Evolutionary conservation across 2,797 vertebrate species (phyloP).

Genomic region (Sternarchorhynchus goeldii): DNA sequence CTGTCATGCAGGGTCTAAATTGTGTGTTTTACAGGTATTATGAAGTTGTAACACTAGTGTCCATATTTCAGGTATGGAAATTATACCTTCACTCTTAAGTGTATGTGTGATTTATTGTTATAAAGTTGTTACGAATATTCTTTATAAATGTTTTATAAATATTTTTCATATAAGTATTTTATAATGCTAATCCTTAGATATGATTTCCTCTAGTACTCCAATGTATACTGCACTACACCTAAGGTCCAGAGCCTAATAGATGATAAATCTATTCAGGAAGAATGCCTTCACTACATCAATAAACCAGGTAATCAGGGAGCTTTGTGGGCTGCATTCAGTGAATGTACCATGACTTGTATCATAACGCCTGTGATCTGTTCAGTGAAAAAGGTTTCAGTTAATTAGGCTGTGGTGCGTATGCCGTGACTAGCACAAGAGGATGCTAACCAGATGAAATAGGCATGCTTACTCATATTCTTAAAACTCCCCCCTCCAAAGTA

Average conservation of each 20-base stretch:
- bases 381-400: not conserved
- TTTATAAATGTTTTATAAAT: too few relatives aligned
- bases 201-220: conserved; percentile 84
- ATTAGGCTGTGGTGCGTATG: not conserved
- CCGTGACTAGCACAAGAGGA: too few relatives aligned
- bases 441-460: too few relatives aligned
- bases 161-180: conserved; percentile 13
- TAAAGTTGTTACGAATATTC: not conserved
- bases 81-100: not conserved
- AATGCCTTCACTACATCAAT: conserved; percentile 89
- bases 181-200: conserved; percentile 13
- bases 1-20: not conserved
- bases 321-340: not conserved
- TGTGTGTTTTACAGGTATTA: conserved; percentile 85
- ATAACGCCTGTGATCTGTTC: not conserved
- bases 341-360: too few relatives aligned
- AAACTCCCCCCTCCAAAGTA: too few relatives aligned
- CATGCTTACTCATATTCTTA: too few relatives aligned
- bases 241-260: conserved; percentile 94
- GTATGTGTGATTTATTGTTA: not conserved
- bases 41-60: conserved; percentile 90
- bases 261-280: conserved; percentile 94
- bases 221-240: conserved; percentile 96
- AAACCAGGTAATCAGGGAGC: conserved; percentile 82
- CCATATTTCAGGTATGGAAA: conserved; percentile 90